Evolutionary conservation across 2,888 invertebrate species (phyloP), one percentile per base, ranked within the genome.

Genomic region (Stictocephala bisonia): DNA sequence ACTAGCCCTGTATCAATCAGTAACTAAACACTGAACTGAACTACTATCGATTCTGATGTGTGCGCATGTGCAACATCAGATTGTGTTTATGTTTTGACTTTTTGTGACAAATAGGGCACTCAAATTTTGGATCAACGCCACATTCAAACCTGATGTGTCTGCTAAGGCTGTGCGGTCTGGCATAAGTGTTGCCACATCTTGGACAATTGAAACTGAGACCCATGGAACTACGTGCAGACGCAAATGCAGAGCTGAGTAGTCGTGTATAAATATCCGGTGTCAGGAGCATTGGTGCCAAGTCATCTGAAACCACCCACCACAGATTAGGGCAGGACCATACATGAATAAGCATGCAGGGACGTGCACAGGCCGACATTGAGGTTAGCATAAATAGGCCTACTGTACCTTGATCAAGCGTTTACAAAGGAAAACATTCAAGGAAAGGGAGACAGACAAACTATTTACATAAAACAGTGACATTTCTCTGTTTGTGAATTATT

Each of bases 21-120:
- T 13, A 6, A 9, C 35, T 35, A 35, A 35, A 35, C 7, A 35
- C 35, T 35, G 35, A 9, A 60, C 60, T 29, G 9, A 56, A 15
- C 20, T 48, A 56, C 75, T 75, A 77, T 73, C 77, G 77, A 68
- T 76, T 77, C 40, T 72, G 73, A 82, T 85, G 84, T 75, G 85
- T 84, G 78, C 84, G 80, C 83, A 86, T 85, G 76, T 87, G 87
- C 24, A 86, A 81, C 72, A 85, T 81, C 26, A 87, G 81, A 80
- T 87, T 87, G 80, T 85, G 86, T 79, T 86, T 87, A 84, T 88
- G 85, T 71, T 86, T 85, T 15, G 86, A 89, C 80, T 86, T 87
- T 82, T 88, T 88, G 80, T 88, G 87, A 82, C 90, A 90, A 79
- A 88, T 85, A 40, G 86, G 86, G 77, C 90, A 90, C 76, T 88